Base-by-base conservation (phyloP, 2,888 invertebrate species). In the Mellilla xanthometata region DNA sequence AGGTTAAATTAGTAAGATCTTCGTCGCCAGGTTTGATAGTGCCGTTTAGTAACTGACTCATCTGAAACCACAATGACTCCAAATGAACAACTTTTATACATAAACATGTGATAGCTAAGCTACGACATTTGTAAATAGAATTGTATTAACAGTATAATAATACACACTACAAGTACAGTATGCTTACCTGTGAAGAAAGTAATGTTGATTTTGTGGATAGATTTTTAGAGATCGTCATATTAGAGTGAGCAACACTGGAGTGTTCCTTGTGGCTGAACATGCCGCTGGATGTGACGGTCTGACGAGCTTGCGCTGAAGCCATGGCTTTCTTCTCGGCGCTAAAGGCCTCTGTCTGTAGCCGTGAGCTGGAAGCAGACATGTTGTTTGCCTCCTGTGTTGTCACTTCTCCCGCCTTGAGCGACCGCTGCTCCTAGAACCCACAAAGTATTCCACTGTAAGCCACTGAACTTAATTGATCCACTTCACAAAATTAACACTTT, bases 341-440 rank as follows among this genome's bases (percentile, higher is more conserved):
- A 81, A 96, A 97, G 27, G 94, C 94, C 67, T 96, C 96, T 35
- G 96, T 95, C 58, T 95, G 95, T 42, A 97, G 91, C 80, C 95
- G 94, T 88, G 96, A 94, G 72, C 94, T 94, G 28, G 95, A 93
- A 31, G 96, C 94, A 43, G 95, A 94, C 86, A 96, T 93, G 76
- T 95, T 96, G 75, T 95, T 95, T 60, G 94, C 94, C 76, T 96
- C 96, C 76, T 96, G 95, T 65, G 96, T 95, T 39, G 95, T 93
- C 39, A 96, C 90, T 75, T 97, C 97, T 42, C 95, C 95, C 40
- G 95, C 93, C 81, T 95, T 95, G 58, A 97, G 81, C 39, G 95
- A 95, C 67, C 95, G 92, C 64, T 95, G 95, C 85, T 96, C 96
- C 96, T 97, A 90, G 60, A 86, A 87, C 42, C 9, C 48, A 58